These are phyloP conservation scores for Amiota mariae DNA, from an alignment of 2,888 invertebrate genomes.

Conservation along the genomic window DNA sequence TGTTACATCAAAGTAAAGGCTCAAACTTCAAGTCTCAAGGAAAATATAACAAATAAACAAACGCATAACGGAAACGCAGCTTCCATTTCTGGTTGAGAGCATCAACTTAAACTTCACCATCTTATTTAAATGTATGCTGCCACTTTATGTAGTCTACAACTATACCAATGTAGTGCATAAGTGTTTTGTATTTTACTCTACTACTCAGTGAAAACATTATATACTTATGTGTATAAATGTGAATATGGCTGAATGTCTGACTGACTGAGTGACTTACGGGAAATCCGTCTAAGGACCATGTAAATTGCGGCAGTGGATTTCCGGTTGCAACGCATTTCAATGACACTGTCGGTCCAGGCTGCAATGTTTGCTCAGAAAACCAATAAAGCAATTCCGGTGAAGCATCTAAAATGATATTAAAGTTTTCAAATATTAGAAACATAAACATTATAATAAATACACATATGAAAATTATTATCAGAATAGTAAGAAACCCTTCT, in stretches of 20 bases:
- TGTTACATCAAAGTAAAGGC: too few relatives aligned
- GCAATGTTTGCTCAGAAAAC: conserved; percentile 93
- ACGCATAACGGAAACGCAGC: conserved; percentile 56
- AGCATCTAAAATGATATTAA: conserved; percentile 78
- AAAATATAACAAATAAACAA: background rate
- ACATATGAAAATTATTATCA: conserved; percentile 14
- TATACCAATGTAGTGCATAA: conserved; percentile 3
- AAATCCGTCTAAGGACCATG: conserved; percentile 92
- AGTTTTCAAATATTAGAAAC: too few relatives aligned
- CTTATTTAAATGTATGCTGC: conserved; percentile 34
- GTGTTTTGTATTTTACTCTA: conserved; percentile 37
- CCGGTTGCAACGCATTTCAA: conserved; percentile 95
- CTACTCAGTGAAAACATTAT: too few relatives aligned
- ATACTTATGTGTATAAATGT: background rate
- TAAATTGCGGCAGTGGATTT: conserved; percentile 93
- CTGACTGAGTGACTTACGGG: conserved; percentile 78
- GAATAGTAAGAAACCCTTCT: background rate
- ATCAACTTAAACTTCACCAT: conserved; percentile 14
- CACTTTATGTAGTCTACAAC: too few relatives aligned
- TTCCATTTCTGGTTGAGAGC: conserved; percentile 53
- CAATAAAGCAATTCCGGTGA: conserved; percentile 91
- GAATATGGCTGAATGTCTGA: background rate
- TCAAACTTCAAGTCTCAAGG: background rate
- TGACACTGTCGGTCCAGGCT: conserved; percentile 92
- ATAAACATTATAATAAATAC: conserved; percentile 45